Conservation (phyloP, 2,113 vertebrate genomes). For the Taurulus bubalis region DNA sequence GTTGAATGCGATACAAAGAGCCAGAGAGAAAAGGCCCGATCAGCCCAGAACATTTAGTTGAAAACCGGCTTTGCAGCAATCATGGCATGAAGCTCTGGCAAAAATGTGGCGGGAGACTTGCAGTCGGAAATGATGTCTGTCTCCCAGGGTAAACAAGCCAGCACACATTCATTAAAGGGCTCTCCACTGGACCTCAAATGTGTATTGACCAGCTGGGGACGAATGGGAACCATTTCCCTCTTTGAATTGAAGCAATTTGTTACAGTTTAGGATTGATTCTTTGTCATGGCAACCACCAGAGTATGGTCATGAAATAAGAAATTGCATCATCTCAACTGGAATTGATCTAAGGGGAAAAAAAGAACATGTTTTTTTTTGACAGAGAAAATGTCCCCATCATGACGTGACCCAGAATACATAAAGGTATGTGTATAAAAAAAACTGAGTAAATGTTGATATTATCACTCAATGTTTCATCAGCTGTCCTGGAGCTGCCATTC, state of each 20-base stretch:
- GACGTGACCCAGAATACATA: constrained; percentile 31
- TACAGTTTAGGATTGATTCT: constrained; percentile 81
- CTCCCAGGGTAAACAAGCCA: constrained; percentile 77
- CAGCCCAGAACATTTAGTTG: constrained; percentile 59
- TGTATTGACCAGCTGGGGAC: constrained; percentile 80
- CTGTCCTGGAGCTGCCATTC: neutral
- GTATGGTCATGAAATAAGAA: constrained; percentile 67
- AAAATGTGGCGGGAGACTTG: constrained; percentile 66
- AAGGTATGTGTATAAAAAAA: constrained; percentile 6
- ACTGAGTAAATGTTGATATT: neutral
- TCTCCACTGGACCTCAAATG: constrained; percentile 70
- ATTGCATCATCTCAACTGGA: constrained; percentile 70
- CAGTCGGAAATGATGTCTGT: constrained; percentile 71
- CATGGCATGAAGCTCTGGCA: constrained; percentile 55
- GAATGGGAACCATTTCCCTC: constrained; percentile 76
- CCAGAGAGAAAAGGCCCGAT: constrained; percentile 60
- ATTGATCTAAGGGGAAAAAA: constrained; percentile 68
- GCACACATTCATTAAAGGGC: constrained; percentile 76
- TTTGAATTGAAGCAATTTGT: constrained; percentile 78
- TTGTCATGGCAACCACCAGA: constrained; percentile 74
- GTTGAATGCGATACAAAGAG: constrained; percentile 31
- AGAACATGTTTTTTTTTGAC: constrained; percentile 47
- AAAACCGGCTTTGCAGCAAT: constrained; percentile 65
- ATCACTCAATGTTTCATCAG: constrained; percentile 22
- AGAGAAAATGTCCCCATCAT: constrained; percentile 55